Percentiles rank a stretch among this genome's conserved stretches.
Conservation (phyloP, 2,888 invertebrate species). For the Carabus problematicus region DNA sequence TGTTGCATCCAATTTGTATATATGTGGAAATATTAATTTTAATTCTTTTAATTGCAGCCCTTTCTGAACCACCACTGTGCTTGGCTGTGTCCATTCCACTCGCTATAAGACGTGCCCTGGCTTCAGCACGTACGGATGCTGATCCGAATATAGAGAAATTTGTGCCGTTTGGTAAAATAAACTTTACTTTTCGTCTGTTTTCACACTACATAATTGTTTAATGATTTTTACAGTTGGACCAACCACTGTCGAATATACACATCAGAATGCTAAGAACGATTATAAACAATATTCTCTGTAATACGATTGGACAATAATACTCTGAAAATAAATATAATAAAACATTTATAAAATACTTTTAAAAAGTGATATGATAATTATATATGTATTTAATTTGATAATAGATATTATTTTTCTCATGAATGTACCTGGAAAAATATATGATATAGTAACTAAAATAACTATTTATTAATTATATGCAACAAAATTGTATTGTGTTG, state of each 20-base stretch:
- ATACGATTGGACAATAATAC: conserved; percentile 9
- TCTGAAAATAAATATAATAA: background rate
- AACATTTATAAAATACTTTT: too few relatives aligned
- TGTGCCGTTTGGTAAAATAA: conserved; percentile 66
- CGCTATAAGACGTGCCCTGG: conserved; percentile 73
- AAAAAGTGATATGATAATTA: too few relatives aligned
- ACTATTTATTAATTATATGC: too few relatives aligned
- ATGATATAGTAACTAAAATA: too few relatives aligned
- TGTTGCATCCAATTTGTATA: too few relatives aligned
- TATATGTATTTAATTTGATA: too few relatives aligned
- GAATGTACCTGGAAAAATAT: too few relatives aligned
- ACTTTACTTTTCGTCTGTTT: background rate
- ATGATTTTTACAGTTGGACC: conserved; percentile 62
- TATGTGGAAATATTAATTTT: background rate
- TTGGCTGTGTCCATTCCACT: conserved; percentile 62
- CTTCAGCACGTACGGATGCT: conserved; percentile 71
- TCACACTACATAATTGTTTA: too few relatives aligned
- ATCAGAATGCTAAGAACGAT: conserved; percentile 51
- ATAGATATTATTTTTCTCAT: too few relatives aligned
- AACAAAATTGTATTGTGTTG: too few relatives aligned
- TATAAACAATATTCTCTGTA: conserved; percentile 52
- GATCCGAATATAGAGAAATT: conserved; percentile 64
- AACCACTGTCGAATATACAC: conserved; percentile 60
- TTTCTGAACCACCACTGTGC: conserved; percentile 65
- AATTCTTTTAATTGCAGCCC: conserved; percentile 57